These are phyloP conservation scores for Penaeus chinensis DNA, from an alignment of 1,140 invertebrate genomes.

Conservation along the genomic window DNA sequence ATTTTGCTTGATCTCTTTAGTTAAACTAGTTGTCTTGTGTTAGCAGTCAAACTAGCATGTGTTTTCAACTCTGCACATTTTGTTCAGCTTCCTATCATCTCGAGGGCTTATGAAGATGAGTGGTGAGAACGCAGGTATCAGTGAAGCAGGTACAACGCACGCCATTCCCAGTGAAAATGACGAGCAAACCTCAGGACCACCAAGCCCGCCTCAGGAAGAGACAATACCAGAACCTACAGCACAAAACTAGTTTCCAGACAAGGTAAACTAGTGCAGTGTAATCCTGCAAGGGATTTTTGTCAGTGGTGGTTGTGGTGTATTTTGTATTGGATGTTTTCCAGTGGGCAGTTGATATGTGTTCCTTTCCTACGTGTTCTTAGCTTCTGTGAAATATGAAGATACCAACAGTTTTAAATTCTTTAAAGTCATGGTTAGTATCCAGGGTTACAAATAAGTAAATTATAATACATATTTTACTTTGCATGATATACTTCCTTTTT, in stretches of 20 bases:
- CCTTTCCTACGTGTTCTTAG: too few relatives aligned
- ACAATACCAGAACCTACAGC: slow-evolving; percentile 3
- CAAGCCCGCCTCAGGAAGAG: not conserved
- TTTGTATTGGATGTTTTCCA: too few relatives aligned
- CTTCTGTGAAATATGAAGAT: too few relatives aligned
- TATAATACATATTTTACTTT: too few relatives aligned
- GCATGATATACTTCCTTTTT: too few relatives aligned
- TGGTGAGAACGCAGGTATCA: slow-evolving; percentile 11
- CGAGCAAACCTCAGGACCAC: not conserved
- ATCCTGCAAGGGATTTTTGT: too few relatives aligned
- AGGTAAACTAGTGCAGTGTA: too few relatives aligned
- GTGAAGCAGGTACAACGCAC: slow-evolving; percentile 36
- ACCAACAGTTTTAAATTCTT: too few relatives aligned
- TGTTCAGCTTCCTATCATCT: slow-evolving; percentile 49
- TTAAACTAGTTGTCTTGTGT: not conserved
- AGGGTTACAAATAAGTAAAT: too few relatives aligned
- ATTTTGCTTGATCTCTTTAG: not conserved
- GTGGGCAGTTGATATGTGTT: too few relatives aligned
- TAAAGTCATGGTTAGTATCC: too few relatives aligned
- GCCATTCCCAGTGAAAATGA: slow-evolving; percentile 24
- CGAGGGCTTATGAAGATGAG: slow-evolving; percentile 46
- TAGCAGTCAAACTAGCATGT: slow-evolving; percentile 29
- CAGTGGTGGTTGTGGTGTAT: too few relatives aligned
- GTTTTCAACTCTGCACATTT: slow-evolving; percentile 43
- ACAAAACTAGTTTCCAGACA: slow-evolving; percentile 26